phyloP scores from a whole-genome alignment of 2,888 invertebrate species.

The Alcis repandata region DNA sequence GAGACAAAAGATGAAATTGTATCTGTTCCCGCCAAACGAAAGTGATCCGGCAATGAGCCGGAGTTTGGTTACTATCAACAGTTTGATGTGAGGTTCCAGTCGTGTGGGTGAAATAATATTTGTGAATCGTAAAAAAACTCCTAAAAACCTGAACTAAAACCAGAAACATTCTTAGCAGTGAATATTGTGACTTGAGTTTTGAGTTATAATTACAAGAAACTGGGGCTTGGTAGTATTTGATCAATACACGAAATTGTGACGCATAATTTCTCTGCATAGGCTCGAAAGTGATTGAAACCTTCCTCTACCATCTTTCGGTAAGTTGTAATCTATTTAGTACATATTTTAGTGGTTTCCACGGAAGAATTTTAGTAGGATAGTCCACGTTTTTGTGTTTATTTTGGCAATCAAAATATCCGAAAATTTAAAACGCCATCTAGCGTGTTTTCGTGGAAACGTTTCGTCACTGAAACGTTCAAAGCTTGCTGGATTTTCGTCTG shows the following conservation, averaged over 20 bases:
- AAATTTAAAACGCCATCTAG: slow-evolving; percentile 27
- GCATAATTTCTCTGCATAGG: neutral
- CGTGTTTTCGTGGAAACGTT: slow-evolving; percentile 2
- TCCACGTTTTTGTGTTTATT: neutral
- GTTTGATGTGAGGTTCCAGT: slow-evolving; percentile 71
- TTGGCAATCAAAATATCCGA: neutral
- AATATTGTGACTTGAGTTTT: neutral
- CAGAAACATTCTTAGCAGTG: slow-evolving; percentile 7
- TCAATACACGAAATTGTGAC: slow-evolving; percentile 3
- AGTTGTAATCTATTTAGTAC: neutral
- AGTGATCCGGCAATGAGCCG: slow-evolving; percentile 76
- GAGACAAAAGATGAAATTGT: slow-evolving; percentile 66
- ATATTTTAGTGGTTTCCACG: neutral
- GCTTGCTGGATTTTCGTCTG: slow-evolving; percentile 7
- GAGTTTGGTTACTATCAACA: slow-evolving; percentile 80
- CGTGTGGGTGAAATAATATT: slow-evolving; percentile 47
- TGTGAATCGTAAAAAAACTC: neutral
- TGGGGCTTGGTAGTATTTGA: neutral
- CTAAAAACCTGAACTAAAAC: neutral
- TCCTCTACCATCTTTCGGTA: neutral
- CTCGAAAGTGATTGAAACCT: neutral
- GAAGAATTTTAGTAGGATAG: too few relatives aligned
- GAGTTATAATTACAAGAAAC: neutral
- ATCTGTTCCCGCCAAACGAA: slow-evolving; percentile 78
- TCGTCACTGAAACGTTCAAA: slow-evolving; percentile 3